Evolutionary conservation across 1,140 invertebrate species (phyloP).

Genomic region (Aphis craccivora): DNA sequence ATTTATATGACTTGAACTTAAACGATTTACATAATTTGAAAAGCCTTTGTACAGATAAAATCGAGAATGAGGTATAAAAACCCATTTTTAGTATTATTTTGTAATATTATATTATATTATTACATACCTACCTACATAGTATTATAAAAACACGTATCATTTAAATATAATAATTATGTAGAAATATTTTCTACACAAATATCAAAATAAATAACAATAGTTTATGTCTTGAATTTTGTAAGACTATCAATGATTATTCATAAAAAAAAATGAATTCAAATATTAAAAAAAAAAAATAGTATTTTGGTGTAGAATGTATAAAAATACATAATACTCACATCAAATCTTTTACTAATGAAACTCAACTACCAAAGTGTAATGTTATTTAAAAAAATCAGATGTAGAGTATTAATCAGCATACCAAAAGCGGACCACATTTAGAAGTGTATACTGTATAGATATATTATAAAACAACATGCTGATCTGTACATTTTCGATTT

Average conservation of each 20-base stretch:
- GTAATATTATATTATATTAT: too few relatives aligned
- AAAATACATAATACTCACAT: too few relatives aligned
- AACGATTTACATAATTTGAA: slow-evolving; percentile 23
- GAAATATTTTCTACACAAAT: neutral
- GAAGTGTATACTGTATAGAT: neutral
- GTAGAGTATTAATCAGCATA: neutral
- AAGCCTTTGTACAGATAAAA: neutral
- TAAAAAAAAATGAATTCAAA: neutral
- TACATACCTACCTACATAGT: too few relatives aligned
- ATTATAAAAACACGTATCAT: too few relatives aligned
- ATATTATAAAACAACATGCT: neutral
- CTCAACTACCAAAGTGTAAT: neutral
- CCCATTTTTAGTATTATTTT: neutral
- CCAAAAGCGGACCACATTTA: too few relatives aligned
- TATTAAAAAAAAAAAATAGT: neutral
- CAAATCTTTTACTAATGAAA: neutral
- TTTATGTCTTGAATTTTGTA: neutral
- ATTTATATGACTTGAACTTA: neutral
- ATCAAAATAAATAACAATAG: neutral
- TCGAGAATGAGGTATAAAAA: neutral
- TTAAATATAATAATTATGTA: too few relatives aligned
- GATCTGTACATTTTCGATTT: neutral
- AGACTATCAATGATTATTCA: neutral
- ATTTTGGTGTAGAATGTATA: neutral
- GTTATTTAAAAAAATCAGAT: neutral